Conservation (phyloP, 2,113 vertebrate genomes). For the Morone saxatilis region DNA sequence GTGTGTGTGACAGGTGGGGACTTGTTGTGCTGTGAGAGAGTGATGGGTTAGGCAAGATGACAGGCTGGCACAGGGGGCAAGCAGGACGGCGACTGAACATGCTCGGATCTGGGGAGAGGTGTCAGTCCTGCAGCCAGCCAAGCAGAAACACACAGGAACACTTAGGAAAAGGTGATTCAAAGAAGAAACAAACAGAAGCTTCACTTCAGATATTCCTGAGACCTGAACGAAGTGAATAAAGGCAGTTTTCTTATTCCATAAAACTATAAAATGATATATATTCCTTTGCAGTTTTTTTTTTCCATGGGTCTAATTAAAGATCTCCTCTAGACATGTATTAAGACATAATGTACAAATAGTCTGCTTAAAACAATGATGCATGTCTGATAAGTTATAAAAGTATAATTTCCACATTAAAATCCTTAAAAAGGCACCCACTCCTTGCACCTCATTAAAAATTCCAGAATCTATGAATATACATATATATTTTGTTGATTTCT, state of each 20-base stretch:
- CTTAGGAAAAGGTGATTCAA: conserved; percentile 76
- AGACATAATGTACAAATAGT: too few relatives aligned
- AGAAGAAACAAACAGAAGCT: conserved; percentile 75
- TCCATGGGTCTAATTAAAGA: background rate
- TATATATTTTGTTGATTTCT: too few relatives aligned
- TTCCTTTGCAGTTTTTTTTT: background rate
- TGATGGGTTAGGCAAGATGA: conserved; percentile 78
- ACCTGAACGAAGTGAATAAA: conserved; percentile 31
- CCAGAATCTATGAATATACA: too few relatives aligned
- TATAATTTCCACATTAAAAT: too few relatives aligned
- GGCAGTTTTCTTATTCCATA: background rate
- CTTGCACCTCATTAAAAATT: too few relatives aligned
- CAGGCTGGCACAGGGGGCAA: conserved; percentile 82
- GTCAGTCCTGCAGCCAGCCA: conserved; percentile 81
- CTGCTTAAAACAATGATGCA: too few relatives aligned
- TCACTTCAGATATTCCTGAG: conserved; percentile 56
- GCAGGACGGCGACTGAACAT: conserved; percentile 81
- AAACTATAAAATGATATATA: background rate
- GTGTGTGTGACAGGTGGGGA: conserved; percentile 64
- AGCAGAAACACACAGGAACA: conserved; percentile 79
- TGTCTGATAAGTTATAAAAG: too few relatives aligned
- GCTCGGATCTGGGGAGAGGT: conserved; percentile 80
- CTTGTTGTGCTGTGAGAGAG: conserved; percentile 77
- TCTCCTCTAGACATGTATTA: too few relatives aligned
- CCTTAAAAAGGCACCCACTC: too few relatives aligned